Evolutionary conservation across 2,888 invertebrate genomes (phyloP), one percentile per base, ranked within the genome.

Genomic region (Graphium colonna): DNA sequence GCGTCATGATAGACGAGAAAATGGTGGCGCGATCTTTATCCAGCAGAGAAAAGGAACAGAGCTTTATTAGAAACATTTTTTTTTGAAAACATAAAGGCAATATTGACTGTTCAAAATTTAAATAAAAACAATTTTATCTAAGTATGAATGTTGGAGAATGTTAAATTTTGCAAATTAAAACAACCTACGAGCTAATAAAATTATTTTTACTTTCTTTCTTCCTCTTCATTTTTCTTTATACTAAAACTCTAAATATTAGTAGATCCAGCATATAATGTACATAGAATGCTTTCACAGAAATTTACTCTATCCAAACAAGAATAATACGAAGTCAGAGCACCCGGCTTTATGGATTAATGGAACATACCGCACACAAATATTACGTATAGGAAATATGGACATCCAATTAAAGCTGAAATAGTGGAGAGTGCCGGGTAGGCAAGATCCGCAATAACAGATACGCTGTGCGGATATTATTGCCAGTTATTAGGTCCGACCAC

Each of bases 341-440:
- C 21, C 21, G 5, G 21, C 21, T 21, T 21, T 21, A 21, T 21
- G 21, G 21, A 21, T 21, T 21, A 21, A 10, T 1, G n/a, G 1
- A 21, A 13, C 39, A 16, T 44, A 39, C 28, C 7, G 4, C 15
- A 36, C 48, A 50, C n/a, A 47, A 56, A 56, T 52, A 51, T 58
- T 61, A 61, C 52, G 39, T 52, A 65, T 66, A 60, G 64, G 71
- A 71, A 73, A 67, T 74, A 70, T 60, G 58, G 65, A 58, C 60
- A 65, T 76, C 73, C 71, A 77, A 77, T 77, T 77, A 76, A 68
- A 68, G 65, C 63, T 61, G 63, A 67, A 69, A 70, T 65, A 65
- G 65, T 54, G 54, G 55, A 57, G 53, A 44, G 52, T 58, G 58
- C 55, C 52, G 51, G 62, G 63, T 63, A 62, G 63, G 58, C 58